Evolutionary conservation across 2,113 vertebrate genomes (phyloP).

Genomic region (Sigmodon hispidus): DNA sequence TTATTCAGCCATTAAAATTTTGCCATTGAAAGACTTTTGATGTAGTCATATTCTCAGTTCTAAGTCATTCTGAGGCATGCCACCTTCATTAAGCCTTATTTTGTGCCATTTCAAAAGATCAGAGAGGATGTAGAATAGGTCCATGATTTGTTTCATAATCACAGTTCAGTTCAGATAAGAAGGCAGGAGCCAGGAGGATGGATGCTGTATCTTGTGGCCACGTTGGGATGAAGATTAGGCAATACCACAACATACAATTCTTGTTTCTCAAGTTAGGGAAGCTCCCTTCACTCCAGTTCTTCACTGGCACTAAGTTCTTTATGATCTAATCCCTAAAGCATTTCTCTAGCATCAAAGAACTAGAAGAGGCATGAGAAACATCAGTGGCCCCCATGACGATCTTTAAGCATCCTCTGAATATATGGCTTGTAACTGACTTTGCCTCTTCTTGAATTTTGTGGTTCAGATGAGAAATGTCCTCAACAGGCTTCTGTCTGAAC

Average conservation of each 20-base stretch:
- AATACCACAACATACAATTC: conserved; percentile 53
- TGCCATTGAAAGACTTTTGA: conserved; percentile 88
- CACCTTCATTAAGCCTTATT: conserved; percentile 85
- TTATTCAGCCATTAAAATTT: conserved; percentile 90
- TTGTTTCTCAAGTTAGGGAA: conserved; percentile 61
- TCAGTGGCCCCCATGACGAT: neutral
- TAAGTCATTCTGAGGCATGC: conserved; percentile 81
- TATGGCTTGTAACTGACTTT: conserved; percentile 18
- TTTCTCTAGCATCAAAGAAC: conserved; percentile 26
- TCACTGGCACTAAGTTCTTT: neutral
- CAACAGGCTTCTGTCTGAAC: neutral
- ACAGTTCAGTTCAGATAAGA: conserved; percentile 78
- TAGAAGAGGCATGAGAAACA: conserved; percentile 33
- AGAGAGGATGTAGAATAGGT: conserved; percentile 81
- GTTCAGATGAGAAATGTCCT: neutral
- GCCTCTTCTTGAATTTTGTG: neutral
- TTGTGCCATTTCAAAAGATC: conserved; percentile 83
- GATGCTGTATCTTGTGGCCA: conserved; percentile 63
- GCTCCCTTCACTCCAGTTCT: conserved; percentile 60
- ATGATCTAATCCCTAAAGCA: conserved; percentile 40
- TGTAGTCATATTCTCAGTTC: conserved; percentile 87
- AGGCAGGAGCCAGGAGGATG: conserved; percentile 60
- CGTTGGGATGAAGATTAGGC: neutral
- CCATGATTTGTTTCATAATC: conserved; percentile 85
- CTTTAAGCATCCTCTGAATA: conserved; percentile 1